Percentiles rank a stretch among this genome's conserved stretches.
These are phyloP conservation scores for Megaustenia siamemsis DNA, from an alignment of 2,888 invertebrate species.

Conservation along the genomic window DNA sequence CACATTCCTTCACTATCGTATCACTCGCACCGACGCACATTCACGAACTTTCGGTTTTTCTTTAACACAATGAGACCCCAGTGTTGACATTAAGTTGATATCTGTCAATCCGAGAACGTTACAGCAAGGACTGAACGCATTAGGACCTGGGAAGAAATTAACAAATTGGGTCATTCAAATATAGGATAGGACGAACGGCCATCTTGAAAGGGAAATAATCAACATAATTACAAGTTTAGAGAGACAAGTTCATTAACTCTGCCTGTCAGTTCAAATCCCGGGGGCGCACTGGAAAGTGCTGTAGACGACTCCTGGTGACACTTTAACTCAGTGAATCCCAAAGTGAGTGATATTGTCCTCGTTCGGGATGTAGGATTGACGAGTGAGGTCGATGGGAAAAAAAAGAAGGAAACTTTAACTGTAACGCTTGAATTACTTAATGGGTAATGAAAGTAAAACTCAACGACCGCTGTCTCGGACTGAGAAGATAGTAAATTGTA, in stretches of 20 bases:
- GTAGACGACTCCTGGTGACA: not conserved
- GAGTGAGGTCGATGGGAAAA: too few species aligned
- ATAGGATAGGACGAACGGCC: not conserved
- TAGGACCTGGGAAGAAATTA: not conserved
- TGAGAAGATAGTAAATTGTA: too few species aligned
- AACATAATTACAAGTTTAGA: constrained; percentile 29
- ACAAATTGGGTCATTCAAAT: not conserved
- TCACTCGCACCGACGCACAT: too few species aligned
- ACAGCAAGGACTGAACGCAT: too few species aligned
- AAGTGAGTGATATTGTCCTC: too few species aligned
- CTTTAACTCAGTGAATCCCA: not conserved
- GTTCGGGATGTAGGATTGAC: too few species aligned
- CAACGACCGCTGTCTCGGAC: too few species aligned
- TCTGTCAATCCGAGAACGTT: not conserved
- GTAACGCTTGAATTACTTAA: too few species aligned
- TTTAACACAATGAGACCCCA: not conserved
- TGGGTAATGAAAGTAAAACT: too few species aligned
- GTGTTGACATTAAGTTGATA: not conserved
- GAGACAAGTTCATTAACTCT: constrained; percentile 38
- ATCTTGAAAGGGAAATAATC: constrained; percentile 21
- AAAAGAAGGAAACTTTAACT: too few species aligned
- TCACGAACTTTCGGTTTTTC: not conserved
- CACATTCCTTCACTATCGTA: too few species aligned
- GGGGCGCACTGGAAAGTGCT: constrained; percentile 13
- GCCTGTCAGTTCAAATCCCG: constrained; percentile 18